Percentiles rank a stretch among this genome's conserved stretches.
Evolutionary conservation across 2,797 vertebrate genomes (phyloP).

Genomic region (Sebastolobus alascanus): DNA sequence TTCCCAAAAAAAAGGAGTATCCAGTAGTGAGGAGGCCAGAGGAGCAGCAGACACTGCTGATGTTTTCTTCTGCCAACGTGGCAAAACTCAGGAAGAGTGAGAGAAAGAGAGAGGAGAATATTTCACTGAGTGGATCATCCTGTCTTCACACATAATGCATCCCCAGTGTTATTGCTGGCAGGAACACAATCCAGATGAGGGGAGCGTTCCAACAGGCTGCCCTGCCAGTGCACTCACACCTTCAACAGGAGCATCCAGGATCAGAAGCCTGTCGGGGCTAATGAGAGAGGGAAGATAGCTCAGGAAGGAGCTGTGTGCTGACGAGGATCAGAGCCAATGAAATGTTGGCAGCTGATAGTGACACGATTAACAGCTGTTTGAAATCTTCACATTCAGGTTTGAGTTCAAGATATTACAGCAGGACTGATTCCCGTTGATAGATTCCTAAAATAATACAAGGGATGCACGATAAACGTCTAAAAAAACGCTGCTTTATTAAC

Average conservation of each 20-base stretch:
- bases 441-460: neutral
- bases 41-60: conserved; percentile 38
- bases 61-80: conserved; percentile 58
- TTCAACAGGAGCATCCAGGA: conserved; percentile 28
- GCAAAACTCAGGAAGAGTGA: conserved; percentile 42
- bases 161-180: conserved; percentile 63
- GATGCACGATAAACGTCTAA: neutral
- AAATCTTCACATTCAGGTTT: conserved; percentile 5
- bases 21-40: conserved; percentile 23
- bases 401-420: conserved; percentile 9
- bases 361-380: conserved; percentile 39
- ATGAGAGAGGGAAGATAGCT: neutral
- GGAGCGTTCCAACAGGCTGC: conserved; percentile 44
- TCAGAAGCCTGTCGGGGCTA: conserved; percentile 4
- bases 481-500: neutral
- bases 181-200: conserved; percentile 58
- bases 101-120: conserved; percentile 39
- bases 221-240: conserved; percentile 30
- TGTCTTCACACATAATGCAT: conserved; percentile 62
- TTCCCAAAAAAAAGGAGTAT: conserved; percentile 27
- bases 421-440: neutral
- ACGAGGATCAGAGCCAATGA: conserved; percentile 20
- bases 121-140: conserved; percentile 57
- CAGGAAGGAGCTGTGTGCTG: neutral
- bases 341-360: conserved; percentile 16